Evolutionary conservation across 2,888 invertebrate genomes (phyloP), one percentile per base, ranked within the genome.

Genomic region (Cryptophagus acutangulus): DNA sequence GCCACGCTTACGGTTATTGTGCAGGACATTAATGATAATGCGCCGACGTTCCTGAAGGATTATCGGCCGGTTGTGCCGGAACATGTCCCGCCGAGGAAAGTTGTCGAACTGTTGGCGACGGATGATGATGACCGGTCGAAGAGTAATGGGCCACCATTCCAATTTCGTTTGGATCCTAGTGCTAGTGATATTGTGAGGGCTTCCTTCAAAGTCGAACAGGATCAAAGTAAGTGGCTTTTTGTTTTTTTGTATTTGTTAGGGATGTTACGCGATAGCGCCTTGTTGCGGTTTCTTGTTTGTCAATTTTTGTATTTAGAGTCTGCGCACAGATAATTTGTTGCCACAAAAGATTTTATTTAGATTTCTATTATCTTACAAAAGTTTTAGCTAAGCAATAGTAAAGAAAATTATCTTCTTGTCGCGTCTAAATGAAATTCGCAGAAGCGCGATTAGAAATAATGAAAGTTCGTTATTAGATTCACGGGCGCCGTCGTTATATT

Each of bases 141-240:
- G 68, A 91, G 89, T 61, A 94, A 94, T 64, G 95, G 95, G 1
- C 94, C 95, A 28, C 94, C 95, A n/a, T 95, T 95, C 77, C 86
- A 91, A 58, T 88, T 96, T 72, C 76, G 90, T 55, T 77, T 95
- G 72, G 93, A 94, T 62, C 91, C 93, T 25, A 90, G 90, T 54
- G 92, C 92, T 2, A 90, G 91, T 67, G 93, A 94, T 65, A 85
- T 92, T 49, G 93, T 94, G 49, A 78, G 90, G 61, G 87, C 92
- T 20, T 92, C 93, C 16, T 94, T 97, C 70, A 92, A 90, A 76
- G 92, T 97, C 38, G 91, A 92, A 69, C 95, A 95, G 73, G 92
- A 94, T 75, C 92, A 90, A 71, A 92, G 87, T 87, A 69, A 78
- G 83, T 76, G 20, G 20, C 20, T 20, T 20, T 20, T 20, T 20